Percentiles rank a stretch among this genome's conserved stretches.
Evolutionary conservation across 1,140 invertebrate species (phyloP).

Genomic region (Parasteatoda tepidariorum): DNA sequence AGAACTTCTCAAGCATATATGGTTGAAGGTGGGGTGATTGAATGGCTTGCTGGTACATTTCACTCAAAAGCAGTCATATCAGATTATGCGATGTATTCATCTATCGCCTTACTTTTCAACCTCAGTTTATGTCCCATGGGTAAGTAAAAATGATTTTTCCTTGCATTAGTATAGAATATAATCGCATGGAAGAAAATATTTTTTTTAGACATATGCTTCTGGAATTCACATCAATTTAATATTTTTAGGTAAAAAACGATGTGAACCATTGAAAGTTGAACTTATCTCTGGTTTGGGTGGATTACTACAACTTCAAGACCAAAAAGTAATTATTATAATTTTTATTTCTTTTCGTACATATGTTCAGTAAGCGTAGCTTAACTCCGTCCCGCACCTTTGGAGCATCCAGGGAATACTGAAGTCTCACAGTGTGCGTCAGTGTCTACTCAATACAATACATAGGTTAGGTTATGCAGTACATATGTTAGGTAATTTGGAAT

Average conservation of each 20-base stretch:
- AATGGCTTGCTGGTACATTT: slow-evolving; percentile 75
- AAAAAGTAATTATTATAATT: slow-evolving; percentile 65
- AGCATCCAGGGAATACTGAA: no score
- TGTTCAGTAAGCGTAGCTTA: no score
- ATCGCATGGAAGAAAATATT: no score
- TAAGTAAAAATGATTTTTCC: slow-evolving; percentile 65
- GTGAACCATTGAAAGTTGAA: slow-evolving; percentile 48
- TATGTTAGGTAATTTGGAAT: no score
- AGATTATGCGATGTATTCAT: slow-evolving; percentile 76
- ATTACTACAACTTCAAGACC: slow-evolving; percentile 69
- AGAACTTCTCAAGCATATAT: slow-evolving; percentile 74
- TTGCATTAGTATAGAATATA: no score
- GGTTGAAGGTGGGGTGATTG: slow-evolving; percentile 75
- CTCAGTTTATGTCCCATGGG: slow-evolving; percentile 75
- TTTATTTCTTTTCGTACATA: neutral
- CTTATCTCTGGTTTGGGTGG: slow-evolving; percentile 65
- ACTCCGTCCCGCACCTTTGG: no score
- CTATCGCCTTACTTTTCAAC: slow-evolving; percentile 77
- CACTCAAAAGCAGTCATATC: slow-evolving; percentile 70
- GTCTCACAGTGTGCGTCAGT: no score
- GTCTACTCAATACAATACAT: no score
- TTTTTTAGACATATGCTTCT: neutral
- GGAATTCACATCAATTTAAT: neutral
- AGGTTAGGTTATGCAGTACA: no score
- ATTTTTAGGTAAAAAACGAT: slow-evolving; percentile 38